Evolutionary conservation across 2,113 vertebrate species (phyloP), one percentile per base, ranked within the genome.

Genomic region (Thomomys bottae): DNA sequence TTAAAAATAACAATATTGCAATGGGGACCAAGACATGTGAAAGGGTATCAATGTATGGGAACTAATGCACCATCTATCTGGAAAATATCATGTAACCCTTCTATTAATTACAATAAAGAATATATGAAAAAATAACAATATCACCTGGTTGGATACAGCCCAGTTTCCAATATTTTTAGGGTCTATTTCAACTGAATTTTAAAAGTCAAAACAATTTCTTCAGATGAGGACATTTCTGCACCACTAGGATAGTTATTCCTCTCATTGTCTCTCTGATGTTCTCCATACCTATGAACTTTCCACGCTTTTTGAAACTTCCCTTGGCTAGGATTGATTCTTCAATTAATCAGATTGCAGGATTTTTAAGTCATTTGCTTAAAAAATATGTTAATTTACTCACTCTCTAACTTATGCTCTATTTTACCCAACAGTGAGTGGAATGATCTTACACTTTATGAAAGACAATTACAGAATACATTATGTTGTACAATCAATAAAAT

Each of bases 401-500:
- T 72, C 23, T 92, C 90, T 78, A 70, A 91, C 79, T 93, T 94
- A 93, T 57, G 14, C 34, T 91, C 8, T 6, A 85, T 34, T 88
- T 90, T 32, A 88, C 71, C 67, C 64, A 84, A 86, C 30, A 54
- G 45, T 80, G 80, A 94, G 57, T 40, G 89, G 54, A 94, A 72
- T 68, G 78, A 94, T 40, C 83, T 91, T 91, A 76, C 64, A 82
- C 57, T 92, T 95, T 93, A 84, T 49, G 70, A 93, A 95, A 95
- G 57, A 38, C 80, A 96, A 94, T 95, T 90, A 78, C 75, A 84
- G 80, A 84, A 88, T 93, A 90, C 40, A 90, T 93, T 92, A 81
- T 83, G 59, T 86, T 77, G 49, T 76, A 92, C 26, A 84, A 92
- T 95, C 93, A 83, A 93, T 93, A 94, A 94, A 87, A 89, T 79